phyloP scores from a whole-genome alignment of 2,888 invertebrate genomes.

The Griposia aprilina region DNA sequence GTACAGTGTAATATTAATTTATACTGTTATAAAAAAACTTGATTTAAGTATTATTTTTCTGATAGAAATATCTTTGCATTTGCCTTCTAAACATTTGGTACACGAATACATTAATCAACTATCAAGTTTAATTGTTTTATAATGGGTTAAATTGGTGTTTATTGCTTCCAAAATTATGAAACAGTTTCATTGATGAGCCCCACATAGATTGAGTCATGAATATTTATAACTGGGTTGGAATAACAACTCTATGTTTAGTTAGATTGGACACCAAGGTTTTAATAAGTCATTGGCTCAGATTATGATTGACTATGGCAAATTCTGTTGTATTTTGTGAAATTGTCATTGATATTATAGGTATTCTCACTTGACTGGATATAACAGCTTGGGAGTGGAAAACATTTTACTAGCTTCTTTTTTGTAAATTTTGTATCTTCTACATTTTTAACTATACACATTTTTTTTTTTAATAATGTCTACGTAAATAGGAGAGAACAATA shows the following conservation, averaged over 20 bases:
- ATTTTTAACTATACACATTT: neutral
- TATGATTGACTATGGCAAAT: conserved; percentile 3
- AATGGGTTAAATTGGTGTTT: conserved; percentile 56
- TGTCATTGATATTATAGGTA: neutral
- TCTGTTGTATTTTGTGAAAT: neutral
- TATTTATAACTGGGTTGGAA: conserved; percentile 22
- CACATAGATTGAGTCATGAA: conserved; percentile 40
- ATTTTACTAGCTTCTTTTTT: neutral
- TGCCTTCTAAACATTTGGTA: neutral
- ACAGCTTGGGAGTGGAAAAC: neutral
- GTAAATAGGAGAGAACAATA: too few relatives aligned
- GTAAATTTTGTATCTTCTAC: neutral
- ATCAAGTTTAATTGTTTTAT: conserved; percentile 33
- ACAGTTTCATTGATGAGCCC: neutral
- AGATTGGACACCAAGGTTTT: conserved; percentile 27
- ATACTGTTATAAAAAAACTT: neutral
- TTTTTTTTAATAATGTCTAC: neutral
- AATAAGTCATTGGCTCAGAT: conserved; percentile 1
- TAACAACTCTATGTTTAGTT: conserved; percentile 10
- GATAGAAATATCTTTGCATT: neutral
- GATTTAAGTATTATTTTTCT: neutral
- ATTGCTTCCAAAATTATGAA: conserved; percentile 34
- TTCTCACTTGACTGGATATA: neutral
- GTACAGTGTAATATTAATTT: conserved; percentile 46
- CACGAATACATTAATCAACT: conserved; percentile 16